These are phyloP conservation scores for Conus betulinus DNA, from an alignment of 1,140 invertebrate genomes.

Conservation along the genomic window DNA sequence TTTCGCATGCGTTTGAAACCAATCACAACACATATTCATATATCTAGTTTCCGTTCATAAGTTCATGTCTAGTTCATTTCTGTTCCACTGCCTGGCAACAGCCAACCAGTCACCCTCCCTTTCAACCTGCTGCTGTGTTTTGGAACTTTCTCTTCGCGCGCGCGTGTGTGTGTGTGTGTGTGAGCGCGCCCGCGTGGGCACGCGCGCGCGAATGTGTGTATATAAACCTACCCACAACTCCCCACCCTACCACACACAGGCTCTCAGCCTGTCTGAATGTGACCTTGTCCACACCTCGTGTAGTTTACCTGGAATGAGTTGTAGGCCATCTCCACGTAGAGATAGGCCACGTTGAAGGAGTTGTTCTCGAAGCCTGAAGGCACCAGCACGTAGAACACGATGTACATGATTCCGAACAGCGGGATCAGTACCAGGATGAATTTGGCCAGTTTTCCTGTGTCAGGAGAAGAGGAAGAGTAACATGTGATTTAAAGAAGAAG, in stretches of 20 bases:
- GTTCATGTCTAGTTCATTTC: too few species aligned
- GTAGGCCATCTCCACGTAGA: conserved; percentile 84
- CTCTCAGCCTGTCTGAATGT: not conserved
- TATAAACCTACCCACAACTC: not conserved
- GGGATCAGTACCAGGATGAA: conserved; percentile 87
- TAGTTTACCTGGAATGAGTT: conserved; percentile 84
- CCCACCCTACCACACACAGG: not conserved
- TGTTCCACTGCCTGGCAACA: too few species aligned
- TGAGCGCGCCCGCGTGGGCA: not conserved
- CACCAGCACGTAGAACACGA: conserved; percentile 82
- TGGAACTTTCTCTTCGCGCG: too few species aligned
- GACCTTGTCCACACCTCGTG: not conserved
- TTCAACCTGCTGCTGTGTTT: too few species aligned
- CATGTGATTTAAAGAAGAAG: too few species aligned
- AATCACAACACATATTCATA: too few species aligned
- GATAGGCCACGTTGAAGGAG: conserved; percentile 80
- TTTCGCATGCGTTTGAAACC: too few species aligned
- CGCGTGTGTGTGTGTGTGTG: too few species aligned
- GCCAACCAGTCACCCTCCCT: too few species aligned
- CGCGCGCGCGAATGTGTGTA: not conserved
- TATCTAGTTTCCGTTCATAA: too few species aligned
- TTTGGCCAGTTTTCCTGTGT: conserved; percentile 78
- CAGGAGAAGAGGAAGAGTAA: too few species aligned
- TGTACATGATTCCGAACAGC: conserved; percentile 87
- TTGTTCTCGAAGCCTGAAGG: conserved; percentile 75